These are phyloP conservation scores for Rhegmatorhina hoffmannsi DNA, from an alignment of 2,113 vertebrate species.

Conservation along the genomic window DNA sequence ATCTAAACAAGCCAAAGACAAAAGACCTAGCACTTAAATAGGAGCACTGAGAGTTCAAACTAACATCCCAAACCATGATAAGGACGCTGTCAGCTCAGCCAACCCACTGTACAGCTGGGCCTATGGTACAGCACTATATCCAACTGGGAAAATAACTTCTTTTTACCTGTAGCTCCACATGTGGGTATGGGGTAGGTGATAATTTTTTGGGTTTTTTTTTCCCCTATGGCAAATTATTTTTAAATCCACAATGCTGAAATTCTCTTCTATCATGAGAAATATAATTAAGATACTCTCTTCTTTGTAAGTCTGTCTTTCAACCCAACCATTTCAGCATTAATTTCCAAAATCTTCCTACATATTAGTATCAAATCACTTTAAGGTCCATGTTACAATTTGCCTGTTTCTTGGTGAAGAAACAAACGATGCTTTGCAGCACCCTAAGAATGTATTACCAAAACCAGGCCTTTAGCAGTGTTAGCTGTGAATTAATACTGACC, in stretches of 20 bases:
- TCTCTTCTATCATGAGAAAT: background rate
- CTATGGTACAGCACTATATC: background rate
- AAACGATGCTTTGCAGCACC: background rate
- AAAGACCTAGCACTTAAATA: background rate
- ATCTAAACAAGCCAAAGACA: fast-evolving
- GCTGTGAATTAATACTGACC: background rate
- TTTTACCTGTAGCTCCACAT: background rate
- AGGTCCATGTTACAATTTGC: fast-evolving
- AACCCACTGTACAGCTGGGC: fast-evolving
- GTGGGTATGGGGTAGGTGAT: fast-evolving
- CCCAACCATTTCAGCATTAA: background rate
- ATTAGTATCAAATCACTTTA: background rate
- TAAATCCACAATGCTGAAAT: background rate
- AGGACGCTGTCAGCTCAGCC: background rate
- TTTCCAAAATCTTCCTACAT: background rate
- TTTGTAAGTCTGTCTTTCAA: background rate
- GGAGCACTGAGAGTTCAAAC: fast-evolving
- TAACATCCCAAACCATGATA: background rate
- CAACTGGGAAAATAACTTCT: background rate
- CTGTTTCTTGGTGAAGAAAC: background rate
- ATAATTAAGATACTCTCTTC: background rate
- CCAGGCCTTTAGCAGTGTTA: background rate
- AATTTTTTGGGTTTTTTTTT: fast-evolving
- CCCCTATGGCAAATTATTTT: fast-evolving
- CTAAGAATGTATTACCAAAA: background rate